phyloP scores from a whole-genome alignment of 1,140 invertebrate genomes.

The Batillaria attramentaria region DNA sequence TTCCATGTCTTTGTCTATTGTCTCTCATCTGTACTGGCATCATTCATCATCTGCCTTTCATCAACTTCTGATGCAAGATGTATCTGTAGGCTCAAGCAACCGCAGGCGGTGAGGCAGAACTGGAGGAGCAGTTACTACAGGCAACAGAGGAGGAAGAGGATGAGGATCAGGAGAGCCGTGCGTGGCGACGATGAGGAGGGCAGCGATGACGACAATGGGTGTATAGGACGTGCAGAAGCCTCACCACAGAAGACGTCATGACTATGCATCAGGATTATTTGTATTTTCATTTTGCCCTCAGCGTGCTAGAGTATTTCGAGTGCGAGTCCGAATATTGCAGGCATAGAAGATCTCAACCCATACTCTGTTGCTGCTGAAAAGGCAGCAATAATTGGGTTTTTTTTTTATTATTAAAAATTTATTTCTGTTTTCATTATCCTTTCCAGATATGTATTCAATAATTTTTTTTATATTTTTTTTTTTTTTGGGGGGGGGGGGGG shows the following conservation, averaged over 20 bases:
- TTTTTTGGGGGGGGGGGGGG: no score
- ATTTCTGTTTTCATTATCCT: no score
- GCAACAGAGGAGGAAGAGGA: slow-evolving; percentile 77
- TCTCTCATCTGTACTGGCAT: not conserved
- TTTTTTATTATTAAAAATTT: not conserved
- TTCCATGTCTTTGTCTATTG: not conserved
- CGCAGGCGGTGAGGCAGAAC: slow-evolving; percentile 45
- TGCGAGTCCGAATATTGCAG: no score
- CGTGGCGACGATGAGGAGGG: slow-evolving; percentile 75
- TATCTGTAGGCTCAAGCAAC: slow-evolving; percentile 28
- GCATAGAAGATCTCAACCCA: no score
- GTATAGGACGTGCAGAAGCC: slow-evolving; percentile 12
- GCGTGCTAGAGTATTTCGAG: no score
- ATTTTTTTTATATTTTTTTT: no score
- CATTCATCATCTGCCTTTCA: not conserved
- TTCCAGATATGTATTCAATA: no score
- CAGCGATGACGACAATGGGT: slow-evolving; percentile 11
- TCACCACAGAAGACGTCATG: not conserved
- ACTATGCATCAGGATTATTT: not conserved
- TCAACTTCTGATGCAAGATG: slow-evolving; percentile 1
- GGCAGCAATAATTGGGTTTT: not conserved
- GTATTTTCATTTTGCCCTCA: no score
- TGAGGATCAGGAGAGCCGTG: slow-evolving; percentile 75
- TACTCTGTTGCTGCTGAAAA: no score
- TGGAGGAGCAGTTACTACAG: slow-evolving; percentile 66